These are phyloP conservation scores for Trematomus loennbergii DNA, from an alignment of 2,113 vertebrate species.

Conservation along the genomic window DNA sequence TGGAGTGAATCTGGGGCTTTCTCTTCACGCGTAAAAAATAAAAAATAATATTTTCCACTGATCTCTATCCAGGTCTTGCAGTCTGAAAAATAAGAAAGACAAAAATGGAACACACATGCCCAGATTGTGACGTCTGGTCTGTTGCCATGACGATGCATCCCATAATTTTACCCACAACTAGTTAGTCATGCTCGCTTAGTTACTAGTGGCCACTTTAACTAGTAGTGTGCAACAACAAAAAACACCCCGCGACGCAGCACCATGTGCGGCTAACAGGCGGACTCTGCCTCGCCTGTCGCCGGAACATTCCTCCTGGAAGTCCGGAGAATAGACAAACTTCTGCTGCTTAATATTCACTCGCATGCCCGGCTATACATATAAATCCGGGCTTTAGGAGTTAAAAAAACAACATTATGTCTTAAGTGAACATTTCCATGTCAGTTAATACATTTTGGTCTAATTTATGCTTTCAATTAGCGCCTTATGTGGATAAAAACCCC, in stretches of 20 bases:
- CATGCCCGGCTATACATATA: background rate
- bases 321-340: constrained; percentile 62
- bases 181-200: constrained; percentile 84
- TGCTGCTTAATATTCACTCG: constrained; percentile 18
- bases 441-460: background rate
- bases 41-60: constrained; percentile 67
- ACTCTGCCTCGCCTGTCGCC: constrained; percentile 38
- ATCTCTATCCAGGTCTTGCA: constrained; percentile 85
- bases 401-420: background rate
- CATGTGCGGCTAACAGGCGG: constrained; percentile 35
- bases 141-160: constrained; percentile 97
- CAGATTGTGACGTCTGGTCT: constrained; percentile 98
- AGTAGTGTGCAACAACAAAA: constrained; percentile 57
- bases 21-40: constrained; percentile 47
- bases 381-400: background rate
- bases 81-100: constrained; percentile 86
- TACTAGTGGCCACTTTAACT: constrained; percentile 73
- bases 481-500: background rate
- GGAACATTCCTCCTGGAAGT: constrained; percentile 49
- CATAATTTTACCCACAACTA: constrained; percentile 90
- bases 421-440: background rate
- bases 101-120: constrained; percentile 92
- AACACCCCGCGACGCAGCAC: constrained; percentile 32
- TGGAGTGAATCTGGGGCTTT: constrained; percentile 14
- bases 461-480: background rate